A percentile compares a stretch with the other conserved stretches of the same genome.
Conservation (phyloP, 2,113 vertebrate species). For the Cebidichthys violaceus region DNA sequence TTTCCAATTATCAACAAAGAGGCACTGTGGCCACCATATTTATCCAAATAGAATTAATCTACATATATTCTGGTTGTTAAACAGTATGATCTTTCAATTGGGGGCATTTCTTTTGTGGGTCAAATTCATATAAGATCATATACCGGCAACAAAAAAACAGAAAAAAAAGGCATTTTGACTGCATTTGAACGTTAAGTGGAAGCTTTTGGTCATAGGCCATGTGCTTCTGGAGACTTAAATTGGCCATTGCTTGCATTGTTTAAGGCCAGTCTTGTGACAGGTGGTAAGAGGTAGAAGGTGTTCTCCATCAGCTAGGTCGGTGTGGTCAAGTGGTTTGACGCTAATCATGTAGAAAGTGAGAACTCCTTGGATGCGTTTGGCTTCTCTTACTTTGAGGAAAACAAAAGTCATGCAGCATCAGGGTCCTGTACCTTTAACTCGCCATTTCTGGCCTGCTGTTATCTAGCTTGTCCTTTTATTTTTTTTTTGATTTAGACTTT, state of each 20-base stretch:
- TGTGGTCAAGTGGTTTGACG: not conserved
- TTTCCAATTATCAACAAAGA: conserved; percentile 8
- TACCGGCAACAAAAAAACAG: not conserved
- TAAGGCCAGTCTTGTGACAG: conserved; percentile 19
- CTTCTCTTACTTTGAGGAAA: not conserved
- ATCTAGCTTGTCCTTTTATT: not conserved
- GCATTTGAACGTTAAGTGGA: not conserved
- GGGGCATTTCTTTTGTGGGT: not conserved
- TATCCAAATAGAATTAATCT: not conserved
- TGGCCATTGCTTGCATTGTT: no score
- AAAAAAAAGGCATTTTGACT: not conserved
- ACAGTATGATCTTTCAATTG: not conserved
- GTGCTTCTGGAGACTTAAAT: not conserved
- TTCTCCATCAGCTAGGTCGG: not conserved
- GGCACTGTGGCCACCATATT: not conserved
- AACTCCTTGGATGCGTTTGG: not conserved
- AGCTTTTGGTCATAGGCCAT: no score
- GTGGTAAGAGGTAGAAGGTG: not conserved
- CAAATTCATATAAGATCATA: not conserved
- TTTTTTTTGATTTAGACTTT: conserved; percentile 29
- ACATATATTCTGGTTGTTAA: not conserved
- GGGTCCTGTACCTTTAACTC: not conserved
- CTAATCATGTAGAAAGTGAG: not conserved
- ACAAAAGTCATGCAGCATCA: not conserved
- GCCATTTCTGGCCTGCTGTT: not conserved